Base-by-base conservation (phyloP, 2,888 invertebrate genomes). In the Cryptus viduatorius region DNA sequence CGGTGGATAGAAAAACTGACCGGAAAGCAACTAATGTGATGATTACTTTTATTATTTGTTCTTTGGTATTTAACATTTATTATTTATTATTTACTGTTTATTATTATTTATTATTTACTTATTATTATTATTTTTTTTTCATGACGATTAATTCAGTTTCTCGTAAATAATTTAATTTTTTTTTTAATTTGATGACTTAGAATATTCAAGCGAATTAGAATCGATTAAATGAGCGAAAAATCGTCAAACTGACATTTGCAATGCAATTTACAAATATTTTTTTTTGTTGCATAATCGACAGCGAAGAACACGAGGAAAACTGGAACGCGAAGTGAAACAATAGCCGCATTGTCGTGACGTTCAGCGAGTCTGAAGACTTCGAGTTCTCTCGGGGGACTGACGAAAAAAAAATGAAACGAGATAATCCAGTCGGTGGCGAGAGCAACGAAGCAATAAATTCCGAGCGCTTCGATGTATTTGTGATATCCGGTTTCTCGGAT, bases 291-390 rank as follows among this genome's bases (percentile, higher is more conserved):
- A 14, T 44, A 72, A 79, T 72, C 3, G 64, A 29, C 46, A n/a
- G 19, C 24, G 29, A 37, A 75, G 31, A n/a, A 65, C 19, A 37
- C 46, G 24, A 79, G 53, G 4, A 59, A 71, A 75, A n/a, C 42
- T 46, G 42, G 69, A 53, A 50, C 78, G 53, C 82, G 81, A 87
- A 82, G 86, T 87, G 78, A 78, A 89, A 90, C 83, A 77, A 59
- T 77, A 37, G 56, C 4, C n/a, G 44, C 8, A 68, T 77, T 71
- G 69, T 79, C 61, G 37, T 71, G 14, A 12, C 10, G 29, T 3
- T 29, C 37, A 31, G 56, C 24, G 12, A 16, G 42, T 16, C 56
- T 56, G 19, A 37, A 16, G n/a, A 56, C 16, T 71, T 29, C 12
- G 12, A 14, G 7, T 16, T 53, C 53, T 53, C 16, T 19, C 19